Percentiles rank a stretch among this genome's conserved stretches.
These are phyloP conservation scores for Danio aesculapii DNA, from an alignment of 2,797 vertebrate species.

Conservation along the genomic window DNA sequence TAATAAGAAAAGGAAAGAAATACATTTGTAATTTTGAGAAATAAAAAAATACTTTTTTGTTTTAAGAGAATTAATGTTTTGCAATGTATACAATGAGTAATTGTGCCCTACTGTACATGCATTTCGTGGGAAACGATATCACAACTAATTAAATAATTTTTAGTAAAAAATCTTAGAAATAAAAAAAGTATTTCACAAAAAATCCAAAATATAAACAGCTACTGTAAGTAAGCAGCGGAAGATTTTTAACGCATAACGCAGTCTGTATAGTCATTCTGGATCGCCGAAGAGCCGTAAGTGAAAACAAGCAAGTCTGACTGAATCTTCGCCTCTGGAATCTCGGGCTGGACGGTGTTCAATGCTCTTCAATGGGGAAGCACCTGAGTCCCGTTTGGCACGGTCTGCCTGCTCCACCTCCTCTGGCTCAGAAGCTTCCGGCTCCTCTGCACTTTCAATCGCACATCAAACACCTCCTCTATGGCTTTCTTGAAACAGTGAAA, in stretches of 20 bases:
- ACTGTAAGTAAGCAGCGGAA: background rate
- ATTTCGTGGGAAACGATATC: background rate
- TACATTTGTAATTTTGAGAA: background rate
- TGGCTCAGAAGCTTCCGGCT: slow-evolving; percentile 88
- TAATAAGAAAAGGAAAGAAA: background rate
- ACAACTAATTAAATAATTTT: background rate
- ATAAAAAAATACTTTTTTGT: background rate
- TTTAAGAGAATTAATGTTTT: background rate
- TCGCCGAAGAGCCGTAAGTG: slow-evolving; percentile 5
- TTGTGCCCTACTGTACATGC: background rate
- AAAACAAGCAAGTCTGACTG: slow-evolving; percentile 1
- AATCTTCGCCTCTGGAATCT: background rate
- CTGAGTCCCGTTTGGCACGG: slow-evolving; percentile 81
- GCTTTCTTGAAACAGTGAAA: slow-evolving; percentile 97
- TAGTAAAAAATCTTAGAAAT: slow-evolving; percentile 22
- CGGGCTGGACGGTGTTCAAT: background rate
- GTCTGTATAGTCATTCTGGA: slow-evolving; percentile 15
- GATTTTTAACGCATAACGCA: background rate
- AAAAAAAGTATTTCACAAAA: background rate
- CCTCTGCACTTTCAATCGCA: slow-evolving; percentile 88
- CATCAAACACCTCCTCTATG: slow-evolving; percentile 96
- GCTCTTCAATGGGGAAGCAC: slow-evolving; percentile 67
- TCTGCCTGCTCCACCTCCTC: slow-evolving; percentile 84
- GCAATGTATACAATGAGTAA: background rate
- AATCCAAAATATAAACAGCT: background rate